Evolutionary conservation across 2,888 invertebrate genomes (phyloP), one percentile per base, ranked within the genome.

Genomic region (Andrena trimmerana): DNA sequence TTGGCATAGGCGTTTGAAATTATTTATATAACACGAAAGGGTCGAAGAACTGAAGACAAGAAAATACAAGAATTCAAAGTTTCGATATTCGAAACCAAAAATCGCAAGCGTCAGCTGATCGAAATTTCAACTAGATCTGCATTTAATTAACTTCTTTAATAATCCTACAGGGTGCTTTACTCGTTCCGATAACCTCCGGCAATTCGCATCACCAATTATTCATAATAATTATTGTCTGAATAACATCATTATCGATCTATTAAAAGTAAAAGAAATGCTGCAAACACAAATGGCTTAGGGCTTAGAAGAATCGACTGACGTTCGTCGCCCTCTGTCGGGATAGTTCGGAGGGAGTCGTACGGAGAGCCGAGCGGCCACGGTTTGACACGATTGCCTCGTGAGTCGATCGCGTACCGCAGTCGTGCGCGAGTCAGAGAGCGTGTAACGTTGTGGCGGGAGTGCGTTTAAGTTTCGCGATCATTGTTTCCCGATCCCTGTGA

Each of bases 371-470:
- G 24, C 29, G 57, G 3, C 1, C 16, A 62, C 82, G 82, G n/a
- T 20, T 24, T 8, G 57, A 42, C 71, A 81, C 82, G 82, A 83
- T 20, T 50, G 48, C 57, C 27, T 52, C n/a, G 50, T 27, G 52
- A 75, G 82, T 76, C 75, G 76, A 75, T 71, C 76, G 60, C 52
- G 33, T 13, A 24, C 36, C 42, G 78, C 78, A 84, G 83, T 84
- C 60, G 83, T 83, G 78, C 68, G 68, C 78, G 67, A 60, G 59
- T 71, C 48, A 24, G n/a, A 42, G 71, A 63, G 71, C 52, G 20
- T 20, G 62, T 0, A 8, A 20, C 13, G 7, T 71, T 1, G 20
- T 8, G 1, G 4, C 0, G 24, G 31, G 20, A 4, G 59, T 33
- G 27, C 13, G 27, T 57, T 69, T 27, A 52, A 52, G 20, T 24